phyloP scores from a whole-genome alignment of 2,888 invertebrate genomes.

The Cephus runcator region DNA sequence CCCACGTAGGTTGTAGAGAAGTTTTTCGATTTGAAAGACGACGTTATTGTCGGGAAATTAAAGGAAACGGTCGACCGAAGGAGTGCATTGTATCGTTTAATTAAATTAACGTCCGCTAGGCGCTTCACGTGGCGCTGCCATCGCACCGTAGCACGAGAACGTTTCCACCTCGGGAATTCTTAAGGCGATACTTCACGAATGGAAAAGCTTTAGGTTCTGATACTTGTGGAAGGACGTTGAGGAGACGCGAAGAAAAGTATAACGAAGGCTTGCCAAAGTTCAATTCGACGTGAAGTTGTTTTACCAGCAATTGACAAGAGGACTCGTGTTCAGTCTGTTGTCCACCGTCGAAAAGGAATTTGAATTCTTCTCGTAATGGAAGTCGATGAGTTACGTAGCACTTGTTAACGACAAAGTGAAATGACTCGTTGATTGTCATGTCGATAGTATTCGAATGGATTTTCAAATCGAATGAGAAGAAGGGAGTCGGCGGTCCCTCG shows the following conservation, averaged over 20 bases:
- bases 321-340: not conserved
- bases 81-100: not conserved
- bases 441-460: not conserved
- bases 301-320: not conserved
- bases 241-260: not conserved
- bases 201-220: not conserved
- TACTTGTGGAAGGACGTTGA: not conserved
- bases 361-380: not conserved
- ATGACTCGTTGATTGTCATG: not conserved
- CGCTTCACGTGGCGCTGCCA: not conserved
- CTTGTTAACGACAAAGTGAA: not conserved
- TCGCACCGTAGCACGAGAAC: not conserved
- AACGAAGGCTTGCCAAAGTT: not conserved
- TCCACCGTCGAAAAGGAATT: not conserved
- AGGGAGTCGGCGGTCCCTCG: slow-evolving; percentile 3
- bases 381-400: not conserved
- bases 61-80: not conserved
- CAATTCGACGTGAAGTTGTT: not conserved
- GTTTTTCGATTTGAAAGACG: not conserved
- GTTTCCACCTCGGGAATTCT: not conserved
- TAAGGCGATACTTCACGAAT: not conserved
- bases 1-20: not conserved
- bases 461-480: not conserved
- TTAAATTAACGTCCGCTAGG: not conserved
- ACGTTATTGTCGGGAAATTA: not conserved